Conservation (phyloP, 2,888 invertebrate species). For the Drosophila hamatofila region DNA sequence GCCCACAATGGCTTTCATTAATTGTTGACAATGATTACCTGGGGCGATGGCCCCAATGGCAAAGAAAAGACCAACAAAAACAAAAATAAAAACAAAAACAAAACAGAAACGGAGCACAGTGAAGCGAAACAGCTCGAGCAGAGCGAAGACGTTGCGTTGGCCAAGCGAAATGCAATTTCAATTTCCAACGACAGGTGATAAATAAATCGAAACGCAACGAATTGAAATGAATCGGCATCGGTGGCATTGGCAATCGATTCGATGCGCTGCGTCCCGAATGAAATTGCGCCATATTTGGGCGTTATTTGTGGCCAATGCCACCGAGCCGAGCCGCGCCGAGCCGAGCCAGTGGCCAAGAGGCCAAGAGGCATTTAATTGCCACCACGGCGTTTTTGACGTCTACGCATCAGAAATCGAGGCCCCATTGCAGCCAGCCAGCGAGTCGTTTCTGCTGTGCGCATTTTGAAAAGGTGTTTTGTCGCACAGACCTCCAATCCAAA, state of each 20-base stretch:
- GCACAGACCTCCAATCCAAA: constrained; percentile 38
- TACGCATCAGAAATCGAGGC: constrained; percentile 59
- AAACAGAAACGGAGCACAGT: constrained; percentile 21
- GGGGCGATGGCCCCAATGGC: constrained; percentile 57
- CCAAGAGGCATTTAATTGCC: constrained; percentile 75
- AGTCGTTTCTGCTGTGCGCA: neutral
- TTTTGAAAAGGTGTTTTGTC: constrained; percentile 71
- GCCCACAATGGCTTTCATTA: constrained; percentile 77
- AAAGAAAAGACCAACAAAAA: constrained; percentile 10
- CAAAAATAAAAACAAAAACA: neutral
- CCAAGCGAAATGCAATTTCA: constrained; percentile 77
- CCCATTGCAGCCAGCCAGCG: constrained; percentile 12
- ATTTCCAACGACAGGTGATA: constrained; percentile 84
- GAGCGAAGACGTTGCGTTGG: constrained; percentile 12
- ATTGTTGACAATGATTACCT: constrained; percentile 81
- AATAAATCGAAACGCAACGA: constrained; percentile 84
- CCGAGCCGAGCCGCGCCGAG: constrained; percentile 4
- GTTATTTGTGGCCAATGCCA: constrained; percentile 70
- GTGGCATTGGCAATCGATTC: constrained; percentile 69
- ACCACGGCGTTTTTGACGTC: constrained; percentile 71
- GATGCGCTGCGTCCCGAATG: constrained; percentile 67
- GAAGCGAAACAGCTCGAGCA: constrained; percentile 17
- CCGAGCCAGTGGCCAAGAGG: constrained; percentile 9
- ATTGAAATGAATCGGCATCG: constrained; percentile 71
- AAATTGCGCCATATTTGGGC: constrained; percentile 81